Percentiles rank a stretch among this genome's conserved stretches.
These are phyloP conservation scores for Drosophila phalerata DNA, from an alignment of 2,888 invertebrate species.

Conservation along the genomic window DNA sequence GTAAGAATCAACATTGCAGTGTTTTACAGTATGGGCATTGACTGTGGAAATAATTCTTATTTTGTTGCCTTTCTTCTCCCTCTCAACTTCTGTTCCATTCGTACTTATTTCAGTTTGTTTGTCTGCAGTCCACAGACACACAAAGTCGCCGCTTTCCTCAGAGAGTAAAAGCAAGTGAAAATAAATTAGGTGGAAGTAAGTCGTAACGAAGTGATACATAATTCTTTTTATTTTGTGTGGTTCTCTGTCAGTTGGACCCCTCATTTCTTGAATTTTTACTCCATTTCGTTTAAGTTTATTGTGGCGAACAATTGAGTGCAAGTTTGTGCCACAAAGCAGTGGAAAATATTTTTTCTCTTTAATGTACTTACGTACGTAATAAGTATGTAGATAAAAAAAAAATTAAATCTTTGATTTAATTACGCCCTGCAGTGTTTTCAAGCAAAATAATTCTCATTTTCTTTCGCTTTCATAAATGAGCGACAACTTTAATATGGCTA, in stretches of 20 bases:
- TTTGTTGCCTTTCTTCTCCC: neutral
- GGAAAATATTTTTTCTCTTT: conserved; percentile 17
- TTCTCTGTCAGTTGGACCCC: neutral
- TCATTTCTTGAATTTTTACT: conserved; percentile 40
- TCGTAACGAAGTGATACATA: conserved; percentile 81
- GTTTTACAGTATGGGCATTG: neutral
- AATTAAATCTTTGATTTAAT: conserved; percentile 18
- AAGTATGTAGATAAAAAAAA: conserved; percentile 13
- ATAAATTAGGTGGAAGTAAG: conserved; percentile 80
- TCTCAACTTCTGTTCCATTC: conserved; percentile 24
- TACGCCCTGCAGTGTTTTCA: conserved; percentile 6
- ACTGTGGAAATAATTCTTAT: neutral
- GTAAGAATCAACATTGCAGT: neutral
- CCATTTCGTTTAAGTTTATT: conserved; percentile 49
- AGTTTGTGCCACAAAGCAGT: conserved; percentile 54
- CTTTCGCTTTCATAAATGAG: conserved; percentile 2
- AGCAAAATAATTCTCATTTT: neutral
- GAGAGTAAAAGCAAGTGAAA: conserved; percentile 73
- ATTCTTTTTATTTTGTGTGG: conserved; percentile 50
- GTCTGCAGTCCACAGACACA: conserved; percentile 16
- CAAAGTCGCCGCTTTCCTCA: conserved; percentile 47
- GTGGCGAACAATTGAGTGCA: conserved; percentile 58
- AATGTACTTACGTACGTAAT: conserved; percentile 21
- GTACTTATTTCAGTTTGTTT: conserved; percentile 21
- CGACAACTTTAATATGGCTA: conserved; percentile 21